phyloP scores from a whole-genome alignment of 2,113 vertebrate species.

The Xenopus laevis region DNA sequence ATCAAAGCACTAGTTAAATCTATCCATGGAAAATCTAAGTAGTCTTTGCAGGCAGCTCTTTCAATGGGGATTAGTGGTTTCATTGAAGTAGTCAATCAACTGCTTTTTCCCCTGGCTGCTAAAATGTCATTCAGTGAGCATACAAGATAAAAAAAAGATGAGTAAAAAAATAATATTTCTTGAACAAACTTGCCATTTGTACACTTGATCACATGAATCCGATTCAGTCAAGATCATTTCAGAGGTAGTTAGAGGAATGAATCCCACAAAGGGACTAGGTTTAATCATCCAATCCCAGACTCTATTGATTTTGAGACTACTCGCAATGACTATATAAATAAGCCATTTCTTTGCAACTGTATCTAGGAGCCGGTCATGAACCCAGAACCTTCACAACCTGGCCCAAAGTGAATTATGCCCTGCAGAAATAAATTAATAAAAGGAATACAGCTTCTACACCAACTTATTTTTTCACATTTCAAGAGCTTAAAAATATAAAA shows the following conservation, averaged over 20 bases:
- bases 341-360: slow-evolving; percentile 79
- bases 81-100: slow-evolving; percentile 64
- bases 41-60: slow-evolving; percentile 54
- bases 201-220: slow-evolving; percentile 67
- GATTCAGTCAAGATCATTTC: slow-evolving; percentile 65
- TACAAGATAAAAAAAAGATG: slow-evolving; percentile 63
- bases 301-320: slow-evolving; percentile 82
- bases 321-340: slow-evolving; percentile 85
- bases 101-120: slow-evolving; percentile 49
- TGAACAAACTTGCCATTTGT: slow-evolving; percentile 70
- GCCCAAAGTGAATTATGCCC: slow-evolving; percentile 79
- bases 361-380: slow-evolving; percentile 79
- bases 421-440: slow-evolving; percentile 87
- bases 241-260: slow-evolving; percentile 67
- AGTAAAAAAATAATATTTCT: slow-evolving; percentile 65
- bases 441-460: slow-evolving; percentile 76
- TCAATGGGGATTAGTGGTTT: slow-evolving; percentile 62
- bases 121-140: slow-evolving; percentile 65
- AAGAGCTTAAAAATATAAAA: slow-evolving; percentile 87
- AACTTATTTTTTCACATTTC: slow-evolving; percentile 81
- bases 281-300: slow-evolving; percentile 83
- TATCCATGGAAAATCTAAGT: slow-evolving; percentile 55
- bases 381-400: slow-evolving; percentile 72
- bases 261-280: slow-evolving; percentile 76
- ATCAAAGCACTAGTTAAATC: slow-evolving; percentile 56